Evolutionary conservation across 2,113 vertebrate genomes (phyloP).

Genomic region (Neodon shergylaensis): DNA sequence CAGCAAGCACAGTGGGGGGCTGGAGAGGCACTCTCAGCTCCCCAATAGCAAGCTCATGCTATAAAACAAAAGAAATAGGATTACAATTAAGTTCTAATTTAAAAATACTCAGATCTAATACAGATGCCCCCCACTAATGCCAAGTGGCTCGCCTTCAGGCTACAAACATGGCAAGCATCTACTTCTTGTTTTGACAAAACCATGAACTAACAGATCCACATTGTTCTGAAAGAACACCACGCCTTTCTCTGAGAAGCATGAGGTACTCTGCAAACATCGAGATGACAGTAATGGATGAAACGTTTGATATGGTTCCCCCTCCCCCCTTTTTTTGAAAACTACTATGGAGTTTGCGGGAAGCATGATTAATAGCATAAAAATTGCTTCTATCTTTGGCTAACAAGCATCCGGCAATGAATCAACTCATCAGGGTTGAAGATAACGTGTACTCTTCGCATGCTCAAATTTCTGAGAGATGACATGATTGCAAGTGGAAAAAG

Average conservation of each 20-base stretch:
- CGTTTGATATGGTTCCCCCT: slow-evolving; percentile 40
- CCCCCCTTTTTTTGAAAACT: slow-evolving; percentile 6
- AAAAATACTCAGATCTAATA: not conserved
- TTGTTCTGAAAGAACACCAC: not conserved
- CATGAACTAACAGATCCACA: not conserved
- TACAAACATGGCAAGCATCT: not conserved
- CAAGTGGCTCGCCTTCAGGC: not conserved
- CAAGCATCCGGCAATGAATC: slow-evolving; percentile 82
- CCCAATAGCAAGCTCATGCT: not conserved
- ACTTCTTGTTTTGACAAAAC: slow-evolving; percentile 13
- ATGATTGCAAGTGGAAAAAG: slow-evolving; percentile 78
- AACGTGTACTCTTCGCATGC: slow-evolving; percentile 75
- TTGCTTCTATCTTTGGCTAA: slow-evolving; percentile 75
- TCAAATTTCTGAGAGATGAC: slow-evolving; percentile 85
- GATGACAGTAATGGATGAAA: slow-evolving; percentile 43
- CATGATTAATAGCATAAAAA: slow-evolving; percentile 73
- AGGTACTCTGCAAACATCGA: slow-evolving; percentile 51
- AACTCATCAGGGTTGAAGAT: slow-evolving; percentile 84
- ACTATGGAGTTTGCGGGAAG: slow-evolving; percentile 54
- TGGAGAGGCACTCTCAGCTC: not conserved
- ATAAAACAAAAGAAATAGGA: not conserved
- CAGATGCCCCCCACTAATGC: not conserved
- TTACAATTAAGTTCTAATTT: slow-evolving; percentile 12
- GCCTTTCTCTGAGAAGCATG: slow-evolving; percentile 17
- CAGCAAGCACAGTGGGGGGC: not conserved